A percentile compares a stretch with the other conserved stretches of the same genome.
These are phyloP conservation scores for Margaritifera margaritifera DNA, from an alignment of 2,888 invertebrate species.

Conservation along the genomic window DNA sequence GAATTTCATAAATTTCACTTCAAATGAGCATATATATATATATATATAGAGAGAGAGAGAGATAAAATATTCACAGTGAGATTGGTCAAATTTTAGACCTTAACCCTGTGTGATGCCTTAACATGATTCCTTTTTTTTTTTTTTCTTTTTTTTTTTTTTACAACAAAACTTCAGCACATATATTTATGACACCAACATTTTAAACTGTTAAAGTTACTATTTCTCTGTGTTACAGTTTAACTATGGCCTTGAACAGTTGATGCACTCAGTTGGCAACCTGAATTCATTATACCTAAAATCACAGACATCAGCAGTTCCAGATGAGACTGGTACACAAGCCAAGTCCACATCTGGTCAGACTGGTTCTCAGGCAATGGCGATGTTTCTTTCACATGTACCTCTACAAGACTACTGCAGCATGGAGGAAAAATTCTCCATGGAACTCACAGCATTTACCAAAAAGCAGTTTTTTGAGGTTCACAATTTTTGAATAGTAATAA, in stretches of 20 bases:
- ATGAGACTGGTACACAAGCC: neutral
- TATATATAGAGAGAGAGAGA: no score
- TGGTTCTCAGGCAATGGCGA: conserved; percentile 27
- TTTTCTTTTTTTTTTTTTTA: no score
- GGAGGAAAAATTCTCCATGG: conserved; percentile 63
- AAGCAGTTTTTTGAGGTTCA: conserved; percentile 69
- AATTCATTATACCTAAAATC: conserved; percentile 39
- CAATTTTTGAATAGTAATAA: neutral
- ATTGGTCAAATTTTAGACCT: no score
- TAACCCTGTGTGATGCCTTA: no score
- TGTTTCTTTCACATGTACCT: conserved; percentile 57
- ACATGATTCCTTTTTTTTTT: no score
- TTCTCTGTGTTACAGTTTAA: conserved; percentile 43
- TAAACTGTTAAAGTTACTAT: no score
- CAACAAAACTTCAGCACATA: no score
- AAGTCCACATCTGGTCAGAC: conserved; percentile 6
- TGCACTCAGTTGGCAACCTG: conserved; percentile 39
- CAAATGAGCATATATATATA: no score
- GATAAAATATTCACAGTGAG: no score
- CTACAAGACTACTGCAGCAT: conserved; percentile 49
- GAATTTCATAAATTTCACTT: no score
- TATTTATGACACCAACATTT: no score
- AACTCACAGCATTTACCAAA: conserved; percentile 65
- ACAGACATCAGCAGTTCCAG: neutral
- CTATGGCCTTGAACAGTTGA: conserved; percentile 44